Conservation (phyloP, 2,888 invertebrate genomes). For the Dysmachus trigonus region DNA sequence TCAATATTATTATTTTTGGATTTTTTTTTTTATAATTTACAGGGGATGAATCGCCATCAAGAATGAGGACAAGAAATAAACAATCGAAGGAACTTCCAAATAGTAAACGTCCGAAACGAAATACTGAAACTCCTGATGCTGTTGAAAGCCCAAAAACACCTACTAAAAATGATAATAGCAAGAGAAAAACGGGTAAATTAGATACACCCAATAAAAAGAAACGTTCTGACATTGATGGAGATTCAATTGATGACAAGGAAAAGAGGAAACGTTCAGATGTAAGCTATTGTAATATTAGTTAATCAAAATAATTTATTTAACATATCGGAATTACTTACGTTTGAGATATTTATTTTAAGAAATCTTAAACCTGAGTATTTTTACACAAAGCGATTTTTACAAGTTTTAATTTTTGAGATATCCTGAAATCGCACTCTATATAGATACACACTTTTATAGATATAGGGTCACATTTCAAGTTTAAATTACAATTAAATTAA, state of each 20-base stretch:
- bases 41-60: slow-evolving; percentile 81
- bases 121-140: slow-evolving; percentile 69
- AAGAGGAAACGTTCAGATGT: slow-evolving; percentile 66
- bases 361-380: too few species aligned
- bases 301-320: neutral
- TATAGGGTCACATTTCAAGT: too few species aligned
- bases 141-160: slow-evolving; percentile 65
- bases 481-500: too few species aligned
- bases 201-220: slow-evolving; percentile 70
- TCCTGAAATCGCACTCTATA: too few species aligned
- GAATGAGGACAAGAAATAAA: slow-evolving; percentile 88
- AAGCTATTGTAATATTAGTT: slow-evolving; percentile 41
- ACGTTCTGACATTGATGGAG: slow-evolving; percentile 64
- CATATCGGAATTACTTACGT: too few species aligned
- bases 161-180: slow-evolving; percentile 64
- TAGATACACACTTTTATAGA: too few species aligned
- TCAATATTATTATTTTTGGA: neutral
- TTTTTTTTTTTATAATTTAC: slow-evolving; percentile 1
- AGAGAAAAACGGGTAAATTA: slow-evolving; percentile 64
- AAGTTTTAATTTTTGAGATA: too few species aligned
- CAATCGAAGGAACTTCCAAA: slow-evolving; percentile 74
- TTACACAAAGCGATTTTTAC: too few species aligned
- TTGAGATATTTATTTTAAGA: too few species aligned
- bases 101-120: slow-evolving; percentile 70
- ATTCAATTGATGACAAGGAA: slow-evolving; percentile 66